Base-by-base conservation (phyloP, 2,113 vertebrate species). In the Neodontobutis hainanensis region DNA sequence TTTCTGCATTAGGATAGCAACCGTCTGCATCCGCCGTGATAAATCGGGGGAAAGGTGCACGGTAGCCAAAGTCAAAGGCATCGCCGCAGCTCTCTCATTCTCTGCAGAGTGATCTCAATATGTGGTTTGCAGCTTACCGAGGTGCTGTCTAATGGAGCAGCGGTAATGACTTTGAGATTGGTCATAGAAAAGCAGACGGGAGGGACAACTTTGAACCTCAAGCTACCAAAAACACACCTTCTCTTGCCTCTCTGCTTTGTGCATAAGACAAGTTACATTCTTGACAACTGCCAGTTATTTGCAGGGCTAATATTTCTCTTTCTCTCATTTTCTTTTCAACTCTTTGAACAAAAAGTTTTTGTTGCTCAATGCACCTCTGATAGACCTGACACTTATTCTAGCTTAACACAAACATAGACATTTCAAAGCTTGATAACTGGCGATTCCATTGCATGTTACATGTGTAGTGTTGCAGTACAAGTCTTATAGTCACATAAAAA, bases 161-260 rank as follows among this genome's bases (percentile, higher is more conserved):
- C 43, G 8, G 73, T 82, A 86, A 86, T 75, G 70, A 71, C 72
- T 63, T 71, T 56, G 38, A 79, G 75, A 77, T 63, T 69, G 73
- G 75, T 65, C 73, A 52, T 72, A 67, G 73, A 62, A 49, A 1
- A 19, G 38, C 27, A 43, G 59, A 62, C 62, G 61, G 47, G 19
- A 56, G 38, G 15, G 51, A 45, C 62, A 53, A 45, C 40, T 65
- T 56, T 65, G 70, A 65, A 73, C 52, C 38, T 50, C 0, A 59
- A 50, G 44, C 49, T 43, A 27, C 55, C 15, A 6, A 61, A 61
- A 51, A 73, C 55, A 27, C 19, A 35, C 12, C 3, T 6, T 8
- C n/a, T 49, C 7, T 9, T 10, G 8, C 11, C 15, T 27, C n/a
- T n/a, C 19, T 27, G 19, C 19, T 27, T 27, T 27, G 19, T 27